These are phyloP conservation scores for Onychomys leucogaster DNA, from an alignment of 2,797 vertebrate species.

Conservation along the genomic window DNA sequence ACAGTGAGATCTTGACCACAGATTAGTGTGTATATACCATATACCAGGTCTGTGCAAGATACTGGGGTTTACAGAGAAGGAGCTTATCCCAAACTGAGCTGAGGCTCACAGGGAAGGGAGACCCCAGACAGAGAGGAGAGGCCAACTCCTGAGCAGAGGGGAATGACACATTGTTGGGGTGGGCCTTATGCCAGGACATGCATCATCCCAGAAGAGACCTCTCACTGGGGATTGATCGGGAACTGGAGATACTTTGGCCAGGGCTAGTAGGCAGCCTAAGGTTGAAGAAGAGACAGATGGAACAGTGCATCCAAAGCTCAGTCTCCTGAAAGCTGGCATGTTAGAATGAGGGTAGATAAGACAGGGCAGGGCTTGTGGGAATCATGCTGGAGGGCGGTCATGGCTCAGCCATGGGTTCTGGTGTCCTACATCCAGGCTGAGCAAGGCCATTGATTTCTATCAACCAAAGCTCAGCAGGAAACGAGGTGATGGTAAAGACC, in stretches of 20 bases:
- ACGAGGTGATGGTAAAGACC: too few relatives aligned
- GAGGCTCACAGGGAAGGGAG: not conserved
- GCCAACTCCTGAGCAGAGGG: not conserved
- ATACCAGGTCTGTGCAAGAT: rapidly evolving
- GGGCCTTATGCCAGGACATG: rapidly evolving
- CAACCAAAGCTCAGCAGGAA: too few relatives aligned
- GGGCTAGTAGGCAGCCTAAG: rapidly evolving
- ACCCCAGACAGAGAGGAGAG: not conserved
- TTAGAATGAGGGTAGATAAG: rapidly evolving
- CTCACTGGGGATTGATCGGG: rapidly evolving
- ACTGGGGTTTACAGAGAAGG: not conserved
- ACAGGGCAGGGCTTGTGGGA: rapidly evolving
- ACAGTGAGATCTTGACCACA: not conserved
- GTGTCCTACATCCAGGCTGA: not conserved
- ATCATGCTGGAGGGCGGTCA: not conserved
- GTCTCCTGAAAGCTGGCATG: rapidly evolving
- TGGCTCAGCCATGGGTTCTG: rapidly evolving
- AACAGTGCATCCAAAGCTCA: too few relatives aligned
- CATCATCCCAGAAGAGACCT: rapidly evolving
- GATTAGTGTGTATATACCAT: rapidly evolving
- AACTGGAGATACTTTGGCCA: rapidly evolving
- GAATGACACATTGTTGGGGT: not conserved
- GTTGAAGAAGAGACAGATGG: too few relatives aligned
- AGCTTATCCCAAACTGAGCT: not conserved
- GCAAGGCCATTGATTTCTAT: too few relatives aligned